These are phyloP conservation scores for Colinus virginianus DNA, from an alignment of 2,113 vertebrate genomes.

Conservation along the genomic window DNA sequence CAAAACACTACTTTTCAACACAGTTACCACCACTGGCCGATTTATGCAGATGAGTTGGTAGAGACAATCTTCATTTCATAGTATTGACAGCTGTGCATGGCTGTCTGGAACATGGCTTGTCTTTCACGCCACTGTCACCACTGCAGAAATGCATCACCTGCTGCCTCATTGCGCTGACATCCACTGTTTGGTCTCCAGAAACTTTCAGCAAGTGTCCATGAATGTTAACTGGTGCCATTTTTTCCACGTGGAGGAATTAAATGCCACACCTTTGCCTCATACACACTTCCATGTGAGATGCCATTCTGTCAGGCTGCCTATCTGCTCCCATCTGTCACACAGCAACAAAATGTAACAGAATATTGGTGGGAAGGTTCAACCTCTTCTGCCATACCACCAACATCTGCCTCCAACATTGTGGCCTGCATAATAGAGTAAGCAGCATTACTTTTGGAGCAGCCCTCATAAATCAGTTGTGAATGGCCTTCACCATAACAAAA, in stretches of 20 bases:
- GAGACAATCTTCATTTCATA: too few species aligned
- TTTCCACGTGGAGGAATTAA: not conserved
- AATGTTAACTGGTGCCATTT: not conserved
- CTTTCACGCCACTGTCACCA: not conserved
- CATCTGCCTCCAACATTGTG: not conserved
- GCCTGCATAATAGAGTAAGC: not conserved
- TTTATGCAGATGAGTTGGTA: too few species aligned
- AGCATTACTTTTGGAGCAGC: not conserved
- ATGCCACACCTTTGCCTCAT: not conserved
- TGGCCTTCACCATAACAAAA: not conserved
- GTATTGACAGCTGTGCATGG: not conserved
- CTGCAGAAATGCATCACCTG: not conserved
- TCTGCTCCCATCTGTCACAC: not conserved
- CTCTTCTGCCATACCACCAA: not conserved
- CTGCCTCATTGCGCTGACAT: not conserved
- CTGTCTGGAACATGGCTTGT: not conserved
- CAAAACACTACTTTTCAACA: not conserved
- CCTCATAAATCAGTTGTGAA: not conserved
- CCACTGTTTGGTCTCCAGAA: not conserved
- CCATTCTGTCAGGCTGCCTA: not conserved
- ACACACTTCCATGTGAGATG: not conserved
- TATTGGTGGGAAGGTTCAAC: not conserved
- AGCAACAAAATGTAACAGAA: not conserved
- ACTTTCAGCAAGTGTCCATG: not conserved
- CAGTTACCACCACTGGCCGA: not conserved